A percentile compares a stretch with the other conserved stretches of the same genome.
phyloP scores from a whole-genome alignment of 2,113 vertebrate species.

The Leucopsar rothschildi region DNA sequence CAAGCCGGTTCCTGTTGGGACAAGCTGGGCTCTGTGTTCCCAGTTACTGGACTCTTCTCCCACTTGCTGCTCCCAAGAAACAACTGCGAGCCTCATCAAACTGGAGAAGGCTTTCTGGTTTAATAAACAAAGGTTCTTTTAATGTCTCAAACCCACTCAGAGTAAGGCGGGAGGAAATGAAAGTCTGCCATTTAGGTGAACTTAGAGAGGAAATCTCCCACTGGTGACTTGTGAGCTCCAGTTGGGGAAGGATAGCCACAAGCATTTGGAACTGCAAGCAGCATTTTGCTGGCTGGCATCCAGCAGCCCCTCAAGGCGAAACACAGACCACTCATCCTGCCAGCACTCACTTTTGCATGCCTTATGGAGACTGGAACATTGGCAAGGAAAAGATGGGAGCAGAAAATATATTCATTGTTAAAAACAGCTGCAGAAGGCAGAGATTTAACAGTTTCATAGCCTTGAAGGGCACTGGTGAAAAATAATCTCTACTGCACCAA shows the following conservation, averaged over 20 bases:
- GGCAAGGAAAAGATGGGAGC: neutral
- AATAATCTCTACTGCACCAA: neutral
- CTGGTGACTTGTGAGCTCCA: neutral
- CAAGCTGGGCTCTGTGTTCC: neutral
- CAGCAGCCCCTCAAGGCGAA: neutral
- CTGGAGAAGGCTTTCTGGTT: neutral
- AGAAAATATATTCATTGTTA: neutral
- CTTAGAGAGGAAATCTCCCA: neutral
- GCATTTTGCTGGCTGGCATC: neutral
- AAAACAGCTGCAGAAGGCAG: neutral
- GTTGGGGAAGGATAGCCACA: neutral
- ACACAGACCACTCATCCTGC: neutral
- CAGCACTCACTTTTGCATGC: neutral
- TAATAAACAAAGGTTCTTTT: neutral
- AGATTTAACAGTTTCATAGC: neutral
- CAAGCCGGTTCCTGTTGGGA: neutral
- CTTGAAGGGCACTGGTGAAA: neutral
- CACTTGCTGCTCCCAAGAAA: neutral
- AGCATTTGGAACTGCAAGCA: neutral
- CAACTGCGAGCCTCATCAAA: rapidly evolving
- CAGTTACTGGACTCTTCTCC: neutral
- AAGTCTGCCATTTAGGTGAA: neutral
- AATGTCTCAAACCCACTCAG: neutral
- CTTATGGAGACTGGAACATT: neutral
- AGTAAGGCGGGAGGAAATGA: neutral